Base-by-base conservation (phyloP, 2,888 invertebrate genomes). In the Harpalus rubripes region DNA sequence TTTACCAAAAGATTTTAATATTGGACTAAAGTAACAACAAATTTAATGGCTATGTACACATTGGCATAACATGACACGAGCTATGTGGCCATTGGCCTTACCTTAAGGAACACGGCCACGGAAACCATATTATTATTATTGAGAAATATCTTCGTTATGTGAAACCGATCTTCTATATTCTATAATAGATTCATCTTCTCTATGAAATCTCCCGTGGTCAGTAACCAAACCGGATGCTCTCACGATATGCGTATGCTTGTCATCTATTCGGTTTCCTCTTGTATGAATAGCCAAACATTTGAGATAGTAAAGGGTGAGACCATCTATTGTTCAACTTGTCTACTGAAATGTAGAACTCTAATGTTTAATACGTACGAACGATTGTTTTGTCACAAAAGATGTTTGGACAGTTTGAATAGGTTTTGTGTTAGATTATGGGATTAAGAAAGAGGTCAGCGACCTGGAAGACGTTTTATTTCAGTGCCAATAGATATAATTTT, bases 341-440 rank as follows among this genome's bases (percentile, higher is more conserved):
- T 61, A 61, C 16, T 63, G 22, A 63, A 63, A 63, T 63, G 63
- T 63, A 63, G 22, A 63, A 63, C 26, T 63, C 63, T 63, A 63
- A 63, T 63, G 63, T 63, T 63, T 63, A 63, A 63, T 63, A 18
- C 22, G 18, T 5, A 22, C 12, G 22, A 22, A 22, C 10, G 22
- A 22, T 63, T 18, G 18, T 63, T 26, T 18, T 22, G 2, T 63
- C 22, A 63, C 22, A 26, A 63, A 63, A 63, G 63, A 26, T 63
- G 63, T 63, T 63, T 63, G 63, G 63, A 63, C 63, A 63, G 63
- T 7, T 63, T 63, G 63, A 63, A 63, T 63, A 22, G 63, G 26
- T 63, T 63, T 10, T 63, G 26, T 63, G 26, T 63, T 63, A 26
- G 63, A 63, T 63, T 63, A 63, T 63, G 22, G 12, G 63, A 63